Evolutionary conservation across 1,140 invertebrate genomes (phyloP), one percentile per base, ranked within the genome.

Genomic region (Adoxophyes honmai): DNA sequence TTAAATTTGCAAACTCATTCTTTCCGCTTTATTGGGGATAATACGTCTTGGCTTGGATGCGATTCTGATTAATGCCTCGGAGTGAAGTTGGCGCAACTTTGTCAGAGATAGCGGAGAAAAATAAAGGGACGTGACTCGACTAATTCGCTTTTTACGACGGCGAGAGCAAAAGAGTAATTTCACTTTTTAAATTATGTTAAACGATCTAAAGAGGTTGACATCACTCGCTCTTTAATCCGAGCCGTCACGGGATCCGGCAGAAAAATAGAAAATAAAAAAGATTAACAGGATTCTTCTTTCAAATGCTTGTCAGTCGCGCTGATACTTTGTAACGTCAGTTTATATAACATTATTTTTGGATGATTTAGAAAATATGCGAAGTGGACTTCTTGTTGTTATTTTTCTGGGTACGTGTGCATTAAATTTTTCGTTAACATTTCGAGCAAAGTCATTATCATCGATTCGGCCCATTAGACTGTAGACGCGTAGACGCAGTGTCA

Each of bases 1-100:
- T 84, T 75, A 85, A 88, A 86, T 81, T 84, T 75, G 81, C 81
- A 77, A 86, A 88, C 60, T 88, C 86, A 88, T 88, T 88, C 81
- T 83, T 86, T 79, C 62, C 69, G 67, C 81, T 75, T 85, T 88
- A 86, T 88, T 84, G 78, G 70, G 83, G 80, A 86, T 88, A 85
- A 86, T 88, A 86, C 74, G 69, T 88, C 81, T 84, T 69, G 68
- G 73, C 76, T 75, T 52, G 73, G 75, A 70, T 79, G 78, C 75
- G 73, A 81, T 79, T 82, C 85, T 88, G 83, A 88, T 88, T 88
- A 88, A 88, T 88, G 85, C 73, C 69, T 74, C 76, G 62, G 74
- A 79, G 76, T 79, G 67, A 69, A 83, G 70, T 78, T 75, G 64
- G 58, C 66, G 71, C 66, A 84, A 86, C 81, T 85, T 86, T 86